Evolutionary conservation across 2,113 vertebrate genomes (phyloP).

Genomic region (Zosterops japonicus): DNA sequence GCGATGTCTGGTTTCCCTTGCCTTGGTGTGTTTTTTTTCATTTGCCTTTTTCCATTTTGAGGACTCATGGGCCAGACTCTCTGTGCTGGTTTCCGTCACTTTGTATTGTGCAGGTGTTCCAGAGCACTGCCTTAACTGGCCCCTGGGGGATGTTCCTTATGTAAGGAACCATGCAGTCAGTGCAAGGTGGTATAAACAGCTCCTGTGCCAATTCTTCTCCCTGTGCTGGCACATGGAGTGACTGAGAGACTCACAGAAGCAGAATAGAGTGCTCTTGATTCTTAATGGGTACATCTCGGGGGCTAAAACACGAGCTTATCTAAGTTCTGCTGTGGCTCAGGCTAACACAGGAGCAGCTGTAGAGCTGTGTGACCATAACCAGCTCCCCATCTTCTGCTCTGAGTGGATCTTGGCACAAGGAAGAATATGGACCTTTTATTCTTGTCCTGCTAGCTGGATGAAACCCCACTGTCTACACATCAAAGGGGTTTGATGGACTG

Average conservation of each 20-base stretch:
- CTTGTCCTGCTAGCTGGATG: constrained; percentile 60
- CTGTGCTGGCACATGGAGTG: neutral
- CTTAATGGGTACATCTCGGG: neutral
- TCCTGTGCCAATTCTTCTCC: neutral
- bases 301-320: neutral
- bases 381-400: constrained; percentile 13
- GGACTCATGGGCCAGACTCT: neutral
- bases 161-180: neutral
- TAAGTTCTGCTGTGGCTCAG: neutral
- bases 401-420: constrained; percentile 49
- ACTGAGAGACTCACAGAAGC: neutral
- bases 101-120: constrained; percentile 53
- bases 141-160: neutral
- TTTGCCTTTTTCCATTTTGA: constrained; percentile 48
- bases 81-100: constrained; percentile 28
- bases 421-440: constrained; percentile 58
- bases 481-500: constrained; percentile 69
- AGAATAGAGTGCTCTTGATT: neutral
- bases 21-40: neutral
- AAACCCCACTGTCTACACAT: constrained; percentile 67
- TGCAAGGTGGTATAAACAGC: neutral
- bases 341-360: neutral
- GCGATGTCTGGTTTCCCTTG: constrained; percentile 13
- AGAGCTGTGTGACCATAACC: neutral
- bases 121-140: neutral